These are phyloP conservation scores for Trichonephila inaurata DNA, from an alignment of 1,140 invertebrate genomes.

Conservation along the genomic window DNA sequence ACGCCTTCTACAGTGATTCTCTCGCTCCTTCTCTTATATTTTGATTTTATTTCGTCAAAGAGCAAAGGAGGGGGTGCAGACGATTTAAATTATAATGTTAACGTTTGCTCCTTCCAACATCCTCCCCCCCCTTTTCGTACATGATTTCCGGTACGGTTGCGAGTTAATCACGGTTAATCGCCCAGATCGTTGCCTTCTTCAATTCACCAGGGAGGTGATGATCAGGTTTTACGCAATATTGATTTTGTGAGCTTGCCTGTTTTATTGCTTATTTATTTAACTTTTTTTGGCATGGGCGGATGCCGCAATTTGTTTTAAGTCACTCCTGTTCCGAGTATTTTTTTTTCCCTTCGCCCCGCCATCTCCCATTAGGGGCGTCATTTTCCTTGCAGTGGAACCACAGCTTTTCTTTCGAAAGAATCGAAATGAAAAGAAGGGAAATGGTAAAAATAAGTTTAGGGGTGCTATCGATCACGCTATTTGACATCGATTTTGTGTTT, in stretches of 20 bases:
- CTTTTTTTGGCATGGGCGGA: background rate
- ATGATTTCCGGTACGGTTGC: conserved; percentile 29
- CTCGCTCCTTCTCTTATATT: conserved; percentile 4
- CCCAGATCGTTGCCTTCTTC: conserved; percentile 16
- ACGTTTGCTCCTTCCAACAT: background rate
- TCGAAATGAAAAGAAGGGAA: background rate
- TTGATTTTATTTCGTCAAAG: conserved; percentile 49
- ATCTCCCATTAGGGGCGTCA: conserved; percentile 4
- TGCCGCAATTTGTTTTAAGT: conserved; percentile 52
- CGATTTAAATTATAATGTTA: conserved; percentile 70
- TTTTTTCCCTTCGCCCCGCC: background rate
- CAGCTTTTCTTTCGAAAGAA: background rate
- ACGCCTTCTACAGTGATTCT: background rate
- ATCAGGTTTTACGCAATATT: conserved; percentile 63
- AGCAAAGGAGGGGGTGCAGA: background rate
- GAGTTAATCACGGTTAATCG: conserved; percentile 68
- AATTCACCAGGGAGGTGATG: conserved; percentile 25
- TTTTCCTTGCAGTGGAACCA: background rate
- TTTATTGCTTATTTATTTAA: conserved; percentile 34
- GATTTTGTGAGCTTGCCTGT: conserved; percentile 27
- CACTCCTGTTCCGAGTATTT: conserved; percentile 20
- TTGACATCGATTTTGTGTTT: background rate
- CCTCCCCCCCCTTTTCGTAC: background rate
- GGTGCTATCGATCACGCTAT: background rate
- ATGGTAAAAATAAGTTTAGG: background rate